Conservation (phyloP, 2,113 vertebrate genomes). For the Scartelaos histophorus region DNA sequence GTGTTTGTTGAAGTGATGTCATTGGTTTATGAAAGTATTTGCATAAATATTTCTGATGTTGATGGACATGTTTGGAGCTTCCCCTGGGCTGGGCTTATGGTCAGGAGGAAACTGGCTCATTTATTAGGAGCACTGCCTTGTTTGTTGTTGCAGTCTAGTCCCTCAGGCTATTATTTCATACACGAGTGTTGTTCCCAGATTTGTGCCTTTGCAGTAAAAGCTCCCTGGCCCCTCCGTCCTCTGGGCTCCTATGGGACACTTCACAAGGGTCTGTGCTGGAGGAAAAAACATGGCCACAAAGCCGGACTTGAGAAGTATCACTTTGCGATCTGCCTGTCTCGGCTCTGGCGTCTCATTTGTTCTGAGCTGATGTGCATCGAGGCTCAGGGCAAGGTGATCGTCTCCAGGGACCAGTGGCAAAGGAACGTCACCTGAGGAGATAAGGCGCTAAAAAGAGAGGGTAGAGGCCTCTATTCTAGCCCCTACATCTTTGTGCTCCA, state of each 20-base stretch:
- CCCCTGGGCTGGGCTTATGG: slow-evolving; percentile 37
- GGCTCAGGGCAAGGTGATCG: slow-evolving; percentile 72
- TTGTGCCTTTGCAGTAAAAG: slow-evolving; percentile 65
- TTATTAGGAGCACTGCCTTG: slow-evolving; percentile 58
- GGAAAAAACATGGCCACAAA: slow-evolving; percentile 57
- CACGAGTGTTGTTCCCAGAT: slow-evolving; percentile 65
- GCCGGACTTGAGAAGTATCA: slow-evolving; percentile 72
- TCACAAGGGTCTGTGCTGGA: slow-evolving; percentile 61
- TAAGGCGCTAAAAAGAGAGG: slow-evolving; percentile 53
- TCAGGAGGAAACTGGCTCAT: slow-evolving; percentile 61
- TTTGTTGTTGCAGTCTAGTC: slow-evolving; percentile 56
- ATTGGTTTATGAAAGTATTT: slow-evolving; percentile 34
- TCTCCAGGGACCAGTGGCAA: slow-evolving; percentile 69
- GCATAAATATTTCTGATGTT: slow-evolving; percentile 25
- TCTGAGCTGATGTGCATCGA: slow-evolving; percentile 73
- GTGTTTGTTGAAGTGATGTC: slow-evolving; percentile 26
- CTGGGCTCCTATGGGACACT: slow-evolving; percentile 65
- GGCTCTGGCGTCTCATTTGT: slow-evolving; percentile 73
- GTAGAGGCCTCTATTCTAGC: slow-evolving; percentile 33
- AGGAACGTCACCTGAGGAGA: slow-evolving; percentile 72
- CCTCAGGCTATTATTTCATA: slow-evolving; percentile 67
- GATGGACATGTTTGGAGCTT: slow-evolving; percentile 22
- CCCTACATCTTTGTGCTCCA: slow-evolving; percentile 58
- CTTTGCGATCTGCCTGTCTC: slow-evolving; percentile 72
- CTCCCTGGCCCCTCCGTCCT: slow-evolving; percentile 65